Percentiles rank a stretch among this genome's conserved stretches.
Conservation (phyloP, 1,140 invertebrate genomes). For the Drosophila sp. region DNA sequence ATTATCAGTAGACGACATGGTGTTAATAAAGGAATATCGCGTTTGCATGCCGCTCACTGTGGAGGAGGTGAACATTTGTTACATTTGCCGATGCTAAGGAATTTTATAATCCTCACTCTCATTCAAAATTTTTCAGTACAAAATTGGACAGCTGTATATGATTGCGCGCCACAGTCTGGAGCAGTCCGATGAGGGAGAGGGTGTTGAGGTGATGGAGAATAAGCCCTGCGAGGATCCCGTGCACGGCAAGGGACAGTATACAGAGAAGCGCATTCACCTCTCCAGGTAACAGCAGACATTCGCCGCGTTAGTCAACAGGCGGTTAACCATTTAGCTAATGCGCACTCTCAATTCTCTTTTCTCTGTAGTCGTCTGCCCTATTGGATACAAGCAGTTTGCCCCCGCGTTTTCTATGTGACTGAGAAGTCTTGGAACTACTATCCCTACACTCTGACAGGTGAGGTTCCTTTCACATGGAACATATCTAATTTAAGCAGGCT, state of each 20-base stretch:
- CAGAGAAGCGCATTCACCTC: slow-evolving; percentile 96
- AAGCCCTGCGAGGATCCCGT: slow-evolving; percentile 90
- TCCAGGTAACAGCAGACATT: slow-evolving; percentile 90
- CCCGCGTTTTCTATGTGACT: slow-evolving; percentile 96
- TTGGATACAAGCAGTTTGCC: slow-evolving; percentile 94
- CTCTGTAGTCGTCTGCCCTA: slow-evolving; percentile 91
- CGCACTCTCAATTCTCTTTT: slow-evolving; percentile 7
- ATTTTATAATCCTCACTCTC: slow-evolving; percentile 9
- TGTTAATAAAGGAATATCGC: slow-evolving; percentile 92
- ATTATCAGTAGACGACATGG: slow-evolving; percentile 48
- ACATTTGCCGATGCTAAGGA: background rate
- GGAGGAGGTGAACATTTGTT: slow-evolving; percentile 90
- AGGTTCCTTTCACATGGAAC: background rate
- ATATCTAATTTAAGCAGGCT: no score
- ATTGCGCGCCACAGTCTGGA: slow-evolving; percentile 96
- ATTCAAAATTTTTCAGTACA: slow-evolving; percentile 88
- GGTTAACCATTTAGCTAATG: slow-evolving; percentile 21
- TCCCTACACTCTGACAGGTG: slow-evolving; percentile 94
- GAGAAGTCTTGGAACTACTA: slow-evolving; percentile 98
- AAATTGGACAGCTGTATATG: slow-evolving; percentile 97
- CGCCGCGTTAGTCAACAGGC: background rate
- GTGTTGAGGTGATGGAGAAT: slow-evolving; percentile 96
- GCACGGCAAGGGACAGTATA: slow-evolving; percentile 94
- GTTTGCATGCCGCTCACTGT: slow-evolving; percentile 96
- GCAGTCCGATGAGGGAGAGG: slow-evolving; percentile 94